Evolutionary conservation across 2,888 invertebrate genomes (phyloP).

Genomic region (Perizoma flavofasciatum): DNA sequence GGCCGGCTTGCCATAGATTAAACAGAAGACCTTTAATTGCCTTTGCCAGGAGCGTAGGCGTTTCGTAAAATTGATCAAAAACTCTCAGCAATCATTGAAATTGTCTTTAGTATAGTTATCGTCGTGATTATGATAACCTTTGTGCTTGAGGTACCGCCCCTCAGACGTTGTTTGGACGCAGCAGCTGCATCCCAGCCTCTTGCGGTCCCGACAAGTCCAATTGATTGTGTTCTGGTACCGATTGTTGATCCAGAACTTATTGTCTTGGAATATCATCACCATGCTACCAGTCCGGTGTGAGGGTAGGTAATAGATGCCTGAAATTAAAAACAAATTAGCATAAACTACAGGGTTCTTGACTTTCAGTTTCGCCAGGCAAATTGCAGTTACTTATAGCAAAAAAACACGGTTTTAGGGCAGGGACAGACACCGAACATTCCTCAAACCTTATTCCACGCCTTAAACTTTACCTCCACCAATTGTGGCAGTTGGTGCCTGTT

Average conservation of each 20-base stretch:
- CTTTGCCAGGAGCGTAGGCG: too few relatives aligned
- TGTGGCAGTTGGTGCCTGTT: too few relatives aligned
- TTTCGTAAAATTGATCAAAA: too few relatives aligned
- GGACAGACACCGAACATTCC: too few relatives aligned
- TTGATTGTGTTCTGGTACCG: slow-evolving; percentile 79
- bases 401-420: too few relatives aligned
- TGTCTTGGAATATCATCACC: slow-evolving; percentile 78
- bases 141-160: slow-evolving; percentile 74
- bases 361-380: slow-evolving; percentile 1
- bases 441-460: too few relatives aligned
- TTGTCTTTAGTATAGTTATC: slow-evolving; percentile 79
- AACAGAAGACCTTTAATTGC: too few relatives aligned
- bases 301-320: slow-evolving; percentile 77
- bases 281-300: slow-evolving; percentile 79
- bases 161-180: slow-evolving; percentile 76
- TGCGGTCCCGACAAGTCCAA: slow-evolving; percentile 77
- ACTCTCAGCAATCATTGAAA: slow-evolving; percentile 70
- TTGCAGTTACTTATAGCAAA: too few relatives aligned
- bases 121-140: slow-evolving; percentile 74
- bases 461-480: too few relatives aligned
- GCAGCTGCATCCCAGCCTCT: slow-evolving; percentile 73
- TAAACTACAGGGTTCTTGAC: neutral
- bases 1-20: too few relatives aligned
- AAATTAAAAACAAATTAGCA: slow-evolving; percentile 44
- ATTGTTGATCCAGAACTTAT: slow-evolving; percentile 80